These are phyloP conservation scores for Dolichallabes microphthalmus DNA, from an alignment of 2,113 vertebrate genomes.

Conservation along the genomic window DNA sequence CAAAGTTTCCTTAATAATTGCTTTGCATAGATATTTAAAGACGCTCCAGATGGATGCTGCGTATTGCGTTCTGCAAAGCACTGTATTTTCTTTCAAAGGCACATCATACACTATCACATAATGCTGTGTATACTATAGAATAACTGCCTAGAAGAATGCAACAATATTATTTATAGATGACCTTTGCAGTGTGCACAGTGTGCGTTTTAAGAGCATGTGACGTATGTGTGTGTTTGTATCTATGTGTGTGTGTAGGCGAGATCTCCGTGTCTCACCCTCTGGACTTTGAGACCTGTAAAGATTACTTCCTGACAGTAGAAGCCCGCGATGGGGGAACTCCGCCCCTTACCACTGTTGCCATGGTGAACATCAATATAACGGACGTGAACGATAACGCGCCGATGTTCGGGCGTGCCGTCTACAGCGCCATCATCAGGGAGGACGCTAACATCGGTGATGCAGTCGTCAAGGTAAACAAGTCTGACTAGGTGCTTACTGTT, in stretches of 20 bases:
- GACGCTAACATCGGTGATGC: constrained; percentile 83
- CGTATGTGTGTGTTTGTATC: constrained; percentile 3
- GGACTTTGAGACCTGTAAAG: constrained; percentile 89
- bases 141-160: background rate
- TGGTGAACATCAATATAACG: constrained; percentile 87
- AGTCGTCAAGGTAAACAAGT: constrained; percentile 77
- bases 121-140: background rate
- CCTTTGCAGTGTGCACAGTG: background rate
- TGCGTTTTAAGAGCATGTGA: background rate
- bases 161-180: background rate
- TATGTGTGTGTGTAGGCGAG: constrained; percentile 72
- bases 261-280: constrained; percentile 82
- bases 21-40: background rate
- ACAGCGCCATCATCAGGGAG: constrained; percentile 87
- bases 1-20: constrained; percentile 18
- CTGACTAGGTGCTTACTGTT: background rate
- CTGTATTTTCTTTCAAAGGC: background rate
- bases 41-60: background rate
- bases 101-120: background rate
- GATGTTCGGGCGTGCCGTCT: constrained; percentile 81
- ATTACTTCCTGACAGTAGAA: constrained; percentile 92
- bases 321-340: constrained; percentile 90
- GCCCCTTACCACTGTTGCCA: constrained; percentile 84
- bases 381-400: constrained; percentile 97
- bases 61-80: background rate